Evolutionary conservation across 2,113 vertebrate species (phyloP), one percentile per base, ranked within the genome.

Genomic region (Strix uralensis): DNA sequence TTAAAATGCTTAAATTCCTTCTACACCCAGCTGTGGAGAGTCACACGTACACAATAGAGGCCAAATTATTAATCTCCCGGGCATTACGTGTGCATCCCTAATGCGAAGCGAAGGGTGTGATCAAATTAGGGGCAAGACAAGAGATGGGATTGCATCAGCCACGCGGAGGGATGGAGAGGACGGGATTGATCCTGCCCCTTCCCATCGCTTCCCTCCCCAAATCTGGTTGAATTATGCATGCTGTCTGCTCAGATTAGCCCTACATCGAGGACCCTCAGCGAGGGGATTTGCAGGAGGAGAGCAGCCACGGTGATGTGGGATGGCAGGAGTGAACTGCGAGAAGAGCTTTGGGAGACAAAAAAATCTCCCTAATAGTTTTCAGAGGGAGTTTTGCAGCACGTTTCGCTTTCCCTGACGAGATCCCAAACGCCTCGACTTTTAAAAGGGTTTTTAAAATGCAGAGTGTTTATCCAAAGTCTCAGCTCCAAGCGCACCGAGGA

Each of bases 31-130:
- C 22, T 15, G 40, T 2, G 5, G 26, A 44, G 81, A 40, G 52
- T 47, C 30, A 2, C 10, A 0, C 0, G 9, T 13, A 5, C 11
- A 3, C 0, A 3, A 18, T 0, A 12, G 70, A 74, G 65, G 46
- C 40, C 18, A 52, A 74, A 26, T 32, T 34, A 7, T 54, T 49
- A 34, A 38, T 82, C 57, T 89, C 49, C 54, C 3, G 0, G 75
- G 49, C 7, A 0, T 75, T 49, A 17, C 0, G 3, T 49, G 63
- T 12, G 49, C 73, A 65, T 81, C 67, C 29, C 34, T 78, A 86
- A 94, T 0, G 0, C 6, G 0, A 88, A 71, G 65, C 4, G n/a
- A 95, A 96, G 57, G 85, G 52, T 4, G 6, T 13, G 9, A 23
- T 40, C 7, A 16, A 42, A 87, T 83, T 54, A 63, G 57, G 54